Conservation (phyloP, 1,140 invertebrate genomes). For the Wiebesia pumilae region DNA sequence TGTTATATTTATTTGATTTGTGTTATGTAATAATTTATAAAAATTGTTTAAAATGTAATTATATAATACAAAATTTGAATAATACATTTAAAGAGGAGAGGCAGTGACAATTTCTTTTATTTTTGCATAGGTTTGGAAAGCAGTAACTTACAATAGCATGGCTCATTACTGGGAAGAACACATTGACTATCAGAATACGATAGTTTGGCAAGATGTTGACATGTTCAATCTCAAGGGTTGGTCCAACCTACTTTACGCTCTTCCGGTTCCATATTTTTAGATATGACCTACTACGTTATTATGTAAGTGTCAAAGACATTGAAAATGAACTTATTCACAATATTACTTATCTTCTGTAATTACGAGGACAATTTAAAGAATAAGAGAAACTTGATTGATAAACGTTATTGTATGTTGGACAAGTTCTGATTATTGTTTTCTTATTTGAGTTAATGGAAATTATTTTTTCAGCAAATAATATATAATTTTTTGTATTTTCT, state of each 20-base stretch:
- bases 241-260: constrained; percentile 60
- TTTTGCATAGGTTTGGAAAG: constrained; percentile 57
- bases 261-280: constrained; percentile 51
- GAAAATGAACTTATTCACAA: constrained; percentile 39
- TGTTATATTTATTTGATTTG: constrained; percentile 51
- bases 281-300: constrained; percentile 45
- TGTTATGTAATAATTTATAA: constrained; percentile 50
- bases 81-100: constrained; percentile 36
- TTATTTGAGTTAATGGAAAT: background rate
- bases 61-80: constrained; percentile 48
- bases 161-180: constrained; percentile 59
- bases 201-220: constrained; percentile 60
- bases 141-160: constrained; percentile 57
- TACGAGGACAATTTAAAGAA: constrained; percentile 8
- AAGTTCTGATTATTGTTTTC: background rate
- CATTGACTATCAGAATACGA: constrained; percentile 12
- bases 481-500: background rate
- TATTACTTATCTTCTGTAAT: constrained; percentile 33
- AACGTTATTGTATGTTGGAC: background rate
- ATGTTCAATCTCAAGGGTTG: constrained; percentile 54
- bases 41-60: constrained; percentile 36
- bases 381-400: constrained; percentile 1
- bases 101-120: constrained; percentile 33
- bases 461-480: constrained; percentile 3
- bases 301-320: constrained; percentile 22